Conservation (phyloP, 2,888 invertebrate genomes). For the Synergus laeviventris region DNA sequence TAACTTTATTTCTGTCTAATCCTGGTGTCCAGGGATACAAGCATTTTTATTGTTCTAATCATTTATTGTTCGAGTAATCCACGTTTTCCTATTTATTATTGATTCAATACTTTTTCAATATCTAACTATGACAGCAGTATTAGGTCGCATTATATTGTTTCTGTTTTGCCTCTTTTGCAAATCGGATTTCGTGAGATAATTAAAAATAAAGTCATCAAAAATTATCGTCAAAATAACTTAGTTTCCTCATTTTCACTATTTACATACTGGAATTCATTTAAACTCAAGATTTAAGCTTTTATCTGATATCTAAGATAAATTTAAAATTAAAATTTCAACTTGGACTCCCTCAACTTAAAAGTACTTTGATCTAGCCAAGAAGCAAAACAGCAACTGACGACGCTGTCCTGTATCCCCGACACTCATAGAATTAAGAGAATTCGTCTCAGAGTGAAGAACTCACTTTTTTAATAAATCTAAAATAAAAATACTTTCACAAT, state of each 20-base stretch:
- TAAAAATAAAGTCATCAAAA: background rate
- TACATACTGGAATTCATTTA: conserved; percentile 2
- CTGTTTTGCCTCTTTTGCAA: conserved; percentile 8
- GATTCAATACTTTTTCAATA: background rate
- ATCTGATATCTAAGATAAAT: background rate
- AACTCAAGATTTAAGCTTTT: background rate
- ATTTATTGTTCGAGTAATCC: too few species aligned
- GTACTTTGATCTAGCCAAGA: background rate
- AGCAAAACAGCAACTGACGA: conserved; percentile 23
- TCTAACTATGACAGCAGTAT: conserved; percentile 18
- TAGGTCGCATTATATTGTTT: conserved; percentile 10
- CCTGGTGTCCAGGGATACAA: conserved; percentile 34
- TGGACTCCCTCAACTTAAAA: conserved; percentile 4
- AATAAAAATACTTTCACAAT: conserved; percentile 1
- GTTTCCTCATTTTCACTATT: conserved; percentile 2
- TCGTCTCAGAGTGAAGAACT: conserved; percentile 32
- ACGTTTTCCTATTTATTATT: conserved; percentile 7
- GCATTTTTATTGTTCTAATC: background rate
- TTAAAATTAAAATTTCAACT: conserved; percentile 4
- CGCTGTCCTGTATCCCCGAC: conserved; percentile 37
- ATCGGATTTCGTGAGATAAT: background rate
- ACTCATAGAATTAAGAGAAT: conserved; percentile 16
- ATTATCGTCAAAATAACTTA: conserved; percentile 25
- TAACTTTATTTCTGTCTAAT: conserved; percentile 12
- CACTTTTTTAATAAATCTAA: background rate